phyloP scores from a whole-genome alignment of 37 sponge, comb jelly and placozoan genomes.

The Agelas oroides region DNA sequence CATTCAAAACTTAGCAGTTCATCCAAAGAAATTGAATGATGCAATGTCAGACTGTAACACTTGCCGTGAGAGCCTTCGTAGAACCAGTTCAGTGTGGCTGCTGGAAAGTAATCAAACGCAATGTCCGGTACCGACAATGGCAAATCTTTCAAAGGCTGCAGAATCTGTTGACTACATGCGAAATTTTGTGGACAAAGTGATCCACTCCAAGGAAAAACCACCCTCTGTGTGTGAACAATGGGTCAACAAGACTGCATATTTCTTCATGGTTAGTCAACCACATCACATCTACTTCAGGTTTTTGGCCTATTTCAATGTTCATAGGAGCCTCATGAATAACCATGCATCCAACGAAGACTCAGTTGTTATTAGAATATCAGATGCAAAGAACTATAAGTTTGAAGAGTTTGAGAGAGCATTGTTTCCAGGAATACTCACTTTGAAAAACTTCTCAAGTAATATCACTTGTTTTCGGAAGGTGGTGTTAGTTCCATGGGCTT shows the following conservation, averaged over 20 bases:
- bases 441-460: slow-evolving; percentile 33
- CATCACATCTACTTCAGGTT: slow-evolving; percentile 78
- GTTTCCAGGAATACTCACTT: slow-evolving; percentile 43
- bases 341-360: not conserved
- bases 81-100: not conserved
- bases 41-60: slow-evolving; percentile 4
- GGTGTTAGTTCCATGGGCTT: slow-evolving; percentile 60
- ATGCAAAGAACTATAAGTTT: slow-evolving; percentile 15
- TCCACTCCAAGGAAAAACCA: not conserved
- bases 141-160: not conserved
- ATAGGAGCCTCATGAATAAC: slow-evolving; percentile 39
- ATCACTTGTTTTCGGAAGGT: slow-evolving; percentile 52
- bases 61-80: no score
- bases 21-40: not conserved
- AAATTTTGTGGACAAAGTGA: not conserved
- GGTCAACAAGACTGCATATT: slow-evolving; percentile 45
- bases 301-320: slow-evolving; percentile 62
- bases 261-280: slow-evolving; percentile 43
- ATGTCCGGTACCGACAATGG: slow-evolving; percentile 3
- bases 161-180: slow-evolving; percentile 50
- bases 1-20: slow-evolving; percentile 26
- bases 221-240: slow-evolving; percentile 48
- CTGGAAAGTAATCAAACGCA: not conserved
- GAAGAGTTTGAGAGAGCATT: slow-evolving; percentile 61
- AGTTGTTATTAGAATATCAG: slow-evolving; percentile 51